A percentile compares a stretch with the other conserved stretches of the same genome.
Evolutionary conservation across 2,797 vertebrate genomes (phyloP).

Genomic region (Zenarchopterus dispar): DNA sequence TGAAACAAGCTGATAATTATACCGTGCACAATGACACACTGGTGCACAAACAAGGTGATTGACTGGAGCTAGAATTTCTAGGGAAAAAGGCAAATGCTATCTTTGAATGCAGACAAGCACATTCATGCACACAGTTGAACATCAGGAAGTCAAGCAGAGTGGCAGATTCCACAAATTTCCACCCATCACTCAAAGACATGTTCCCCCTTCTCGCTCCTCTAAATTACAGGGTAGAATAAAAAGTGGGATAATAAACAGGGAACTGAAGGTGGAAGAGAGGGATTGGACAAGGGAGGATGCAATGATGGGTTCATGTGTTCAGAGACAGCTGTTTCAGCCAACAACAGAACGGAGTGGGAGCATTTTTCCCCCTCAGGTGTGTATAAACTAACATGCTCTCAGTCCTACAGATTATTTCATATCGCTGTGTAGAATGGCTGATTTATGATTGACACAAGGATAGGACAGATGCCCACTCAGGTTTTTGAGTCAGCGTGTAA

Average conservation of each 20-base stretch:
- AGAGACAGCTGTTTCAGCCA: conserved; percentile 78
- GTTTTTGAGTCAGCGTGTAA: conserved; percentile 5
- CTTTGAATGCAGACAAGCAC: neutral
- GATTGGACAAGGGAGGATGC: conserved; percentile 25
- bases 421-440: conserved; percentile 56
- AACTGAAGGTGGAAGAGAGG: conserved; percentile 1
- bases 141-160: conserved; percentile 48
- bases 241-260: conserved; percentile 21
- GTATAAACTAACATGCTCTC: neutral
- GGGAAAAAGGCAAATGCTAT: neutral
- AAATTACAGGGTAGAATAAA: conserved; percentile 77
- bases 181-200: conserved; percentile 70
- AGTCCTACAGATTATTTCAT: conserved; percentile 34
- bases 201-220: conserved; percentile 65
- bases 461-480: conserved; percentile 21
- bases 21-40: conserved; percentile 27
- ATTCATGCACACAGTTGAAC: conserved; percentile 11
- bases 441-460: conserved; percentile 62
- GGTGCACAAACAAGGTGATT: conserved; percentile 38
- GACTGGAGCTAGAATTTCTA: conserved; percentile 23
- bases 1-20: conserved; percentile 57
- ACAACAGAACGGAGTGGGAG: conserved; percentile 36
- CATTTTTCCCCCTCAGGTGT: too few species aligned
- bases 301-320: conserved; percentile 76
- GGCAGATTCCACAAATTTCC: conserved; percentile 78